Conservation (phyloP, 2,888 invertebrate genomes). For the Phasia obesa region DNA sequence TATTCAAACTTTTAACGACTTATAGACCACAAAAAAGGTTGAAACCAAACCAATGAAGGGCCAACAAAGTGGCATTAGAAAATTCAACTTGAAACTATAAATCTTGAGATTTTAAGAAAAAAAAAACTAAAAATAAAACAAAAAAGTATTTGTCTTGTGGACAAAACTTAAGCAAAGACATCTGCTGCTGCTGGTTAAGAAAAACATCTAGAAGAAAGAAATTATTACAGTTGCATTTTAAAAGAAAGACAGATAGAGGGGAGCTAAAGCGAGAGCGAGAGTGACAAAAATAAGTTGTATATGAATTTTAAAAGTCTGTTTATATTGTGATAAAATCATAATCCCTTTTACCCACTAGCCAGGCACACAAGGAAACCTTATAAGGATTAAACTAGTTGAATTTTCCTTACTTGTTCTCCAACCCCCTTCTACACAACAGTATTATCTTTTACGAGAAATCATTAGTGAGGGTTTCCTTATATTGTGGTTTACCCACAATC, state of each 20-base stretch:
- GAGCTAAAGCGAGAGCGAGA: background rate
- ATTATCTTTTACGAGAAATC: constrained; percentile 47
- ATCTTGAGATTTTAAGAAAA: constrained; percentile 61
- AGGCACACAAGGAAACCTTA: constrained; percentile 13
- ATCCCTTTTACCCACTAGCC: constrained; percentile 81
- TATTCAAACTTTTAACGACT: constrained; percentile 69
- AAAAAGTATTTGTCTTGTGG: constrained; percentile 79
- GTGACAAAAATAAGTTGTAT: background rate
- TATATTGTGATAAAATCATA: constrained; percentile 82
- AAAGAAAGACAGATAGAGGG: background rate
- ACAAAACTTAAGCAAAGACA: constrained; percentile 73
- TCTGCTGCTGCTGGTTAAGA: constrained; percentile 59
- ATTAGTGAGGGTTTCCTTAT: constrained; percentile 62
- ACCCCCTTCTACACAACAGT: background rate
- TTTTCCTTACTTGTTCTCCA: background rate
- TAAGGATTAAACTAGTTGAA: constrained; percentile 62
- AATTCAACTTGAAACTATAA: constrained; percentile 66
- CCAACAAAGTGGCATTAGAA: constrained; percentile 60
- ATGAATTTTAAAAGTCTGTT: constrained; percentile 66
- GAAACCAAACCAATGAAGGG: constrained; percentile 55
- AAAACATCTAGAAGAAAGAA: background rate
- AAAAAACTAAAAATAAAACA: constrained; percentile 67
- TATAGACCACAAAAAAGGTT: constrained; percentile 66
- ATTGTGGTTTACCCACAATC: constrained; percentile 60
- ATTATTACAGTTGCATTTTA: constrained; percentile 26